phyloP scores from a whole-genome alignment of 2,797 vertebrate species.

The Buceros bicornis region DNA sequence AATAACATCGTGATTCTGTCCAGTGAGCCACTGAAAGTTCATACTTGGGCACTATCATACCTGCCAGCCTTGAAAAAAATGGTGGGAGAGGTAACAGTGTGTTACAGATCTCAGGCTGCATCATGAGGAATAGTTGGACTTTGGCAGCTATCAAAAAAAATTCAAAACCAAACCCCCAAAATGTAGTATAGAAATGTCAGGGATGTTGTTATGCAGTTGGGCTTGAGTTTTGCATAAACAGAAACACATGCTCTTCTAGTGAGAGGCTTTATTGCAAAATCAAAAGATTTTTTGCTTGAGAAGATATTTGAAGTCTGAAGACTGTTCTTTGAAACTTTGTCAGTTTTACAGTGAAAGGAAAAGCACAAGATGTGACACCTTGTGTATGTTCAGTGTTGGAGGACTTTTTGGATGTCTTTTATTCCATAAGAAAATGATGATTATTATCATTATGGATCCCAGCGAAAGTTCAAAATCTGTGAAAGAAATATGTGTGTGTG shows the following conservation, averaged over 20 bases:
- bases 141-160: neutral
- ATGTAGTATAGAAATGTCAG: constrained; percentile 4
- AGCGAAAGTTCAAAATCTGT: neutral
- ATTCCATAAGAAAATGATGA: accelerated
- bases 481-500: neutral
- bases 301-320: neutral
- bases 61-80: neutral
- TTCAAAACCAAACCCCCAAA: neutral
- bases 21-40: neutral
- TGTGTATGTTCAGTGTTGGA: neutral
- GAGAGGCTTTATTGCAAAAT: neutral
- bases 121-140: neutral
- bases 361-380: neutral
- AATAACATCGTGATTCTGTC: neutral
- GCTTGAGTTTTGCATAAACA: neutral
- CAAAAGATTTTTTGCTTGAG: neutral
- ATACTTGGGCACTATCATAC: neutral
- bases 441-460: neutral
- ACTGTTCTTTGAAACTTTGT: neutral
- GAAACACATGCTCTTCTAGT: neutral
- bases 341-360: neutral
- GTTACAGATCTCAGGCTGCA: neutral
- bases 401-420: neutral
- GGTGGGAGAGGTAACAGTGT: neutral
- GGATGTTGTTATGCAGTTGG: neutral